A percentile compares a stretch with the other conserved stretches of the same genome.
phyloP scores from a whole-genome alignment of 2,888 invertebrate species.

The Latrodectus hesperus region DNA sequence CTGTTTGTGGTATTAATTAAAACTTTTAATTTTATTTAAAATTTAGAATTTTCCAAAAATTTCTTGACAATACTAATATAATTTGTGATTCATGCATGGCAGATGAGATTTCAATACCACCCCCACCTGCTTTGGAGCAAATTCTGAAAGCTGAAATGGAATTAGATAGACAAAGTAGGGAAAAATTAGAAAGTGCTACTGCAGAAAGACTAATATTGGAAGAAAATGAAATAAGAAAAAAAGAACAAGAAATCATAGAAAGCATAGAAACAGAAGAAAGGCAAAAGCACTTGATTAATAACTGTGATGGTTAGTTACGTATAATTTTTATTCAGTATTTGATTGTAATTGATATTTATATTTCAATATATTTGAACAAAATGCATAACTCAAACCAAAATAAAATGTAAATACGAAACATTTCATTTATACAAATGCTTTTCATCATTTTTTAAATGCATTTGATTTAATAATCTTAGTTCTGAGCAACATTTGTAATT shows the following conservation, averaged over 20 bases:
- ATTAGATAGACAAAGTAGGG: constrained; percentile 50
- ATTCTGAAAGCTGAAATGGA: constrained; percentile 73
- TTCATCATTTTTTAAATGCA: too few species aligned
- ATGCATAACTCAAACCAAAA: too few species aligned
- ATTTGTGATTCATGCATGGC: background rate
- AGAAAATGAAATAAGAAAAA: constrained; percentile 84
- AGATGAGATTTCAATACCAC: constrained; percentile 60
- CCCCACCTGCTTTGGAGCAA: constrained; percentile 73
- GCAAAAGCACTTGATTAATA: constrained; percentile 18
- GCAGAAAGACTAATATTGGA: constrained; percentile 73
- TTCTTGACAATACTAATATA: background rate
- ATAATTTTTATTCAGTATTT: background rate
- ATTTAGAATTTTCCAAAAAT: background rate
- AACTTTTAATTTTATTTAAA: background rate
- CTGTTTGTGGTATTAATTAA: constrained; percentile 27
- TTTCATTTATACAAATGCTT: too few species aligned
- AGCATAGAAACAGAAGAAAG: constrained; percentile 77
- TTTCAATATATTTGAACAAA: too few species aligned
- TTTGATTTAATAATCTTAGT: too few species aligned
- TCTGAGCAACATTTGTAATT: too few species aligned
- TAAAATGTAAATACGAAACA: too few species aligned
- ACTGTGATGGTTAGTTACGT: background rate
- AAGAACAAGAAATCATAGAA: constrained; percentile 81
- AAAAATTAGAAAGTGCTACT: constrained; percentile 43
- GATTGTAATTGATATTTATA: background rate